phyloP scores from a whole-genome alignment of 30 jellyfish, hydroid and myxozoan genomes.

The Clytia hemisphaerica region DNA sequence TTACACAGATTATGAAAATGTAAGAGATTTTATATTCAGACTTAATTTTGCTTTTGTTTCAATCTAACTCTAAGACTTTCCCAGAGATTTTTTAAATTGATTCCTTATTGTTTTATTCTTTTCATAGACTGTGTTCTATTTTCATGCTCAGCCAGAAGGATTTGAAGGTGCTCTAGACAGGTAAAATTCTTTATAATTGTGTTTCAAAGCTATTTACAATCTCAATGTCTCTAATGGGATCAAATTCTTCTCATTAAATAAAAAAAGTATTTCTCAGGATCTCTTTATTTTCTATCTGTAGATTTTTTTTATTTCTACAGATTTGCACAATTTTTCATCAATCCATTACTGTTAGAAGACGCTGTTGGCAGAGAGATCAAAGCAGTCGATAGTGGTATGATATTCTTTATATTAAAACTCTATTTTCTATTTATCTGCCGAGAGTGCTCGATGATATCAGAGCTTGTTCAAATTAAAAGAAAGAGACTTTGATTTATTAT shows the following conservation, averaged over 20 bases:
- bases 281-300: no score
- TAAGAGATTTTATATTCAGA: not conserved
- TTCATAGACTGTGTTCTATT: conserved; percentile 11
- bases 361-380: conserved; percentile 28
- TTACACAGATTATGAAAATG: conserved; percentile 30
- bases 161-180: conserved; percentile 22
- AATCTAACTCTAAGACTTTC: not conserved
- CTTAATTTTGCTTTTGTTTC: not conserved
- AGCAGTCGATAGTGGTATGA: conserved; percentile 55
- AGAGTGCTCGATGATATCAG: no score
- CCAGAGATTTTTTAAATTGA: not conserved
- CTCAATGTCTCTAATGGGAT: no score
- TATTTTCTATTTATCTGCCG: no score
- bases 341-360: conserved; percentile 19
- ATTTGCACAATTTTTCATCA: conserved; percentile 29
- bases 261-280: no score
- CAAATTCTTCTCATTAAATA: no score
- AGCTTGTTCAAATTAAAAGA: no score
- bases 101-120: not conserved
- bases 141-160: conserved; percentile 29
- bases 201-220: not conserved
- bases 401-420: no score
- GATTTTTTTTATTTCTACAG: no score
- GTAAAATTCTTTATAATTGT: conserved; percentile 2
- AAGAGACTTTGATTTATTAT: no score